Evolutionary conservation across 2,888 invertebrate genomes (phyloP), one percentile per base, ranked within the genome.

Genomic region (Drosophila imparisetae): DNA sequence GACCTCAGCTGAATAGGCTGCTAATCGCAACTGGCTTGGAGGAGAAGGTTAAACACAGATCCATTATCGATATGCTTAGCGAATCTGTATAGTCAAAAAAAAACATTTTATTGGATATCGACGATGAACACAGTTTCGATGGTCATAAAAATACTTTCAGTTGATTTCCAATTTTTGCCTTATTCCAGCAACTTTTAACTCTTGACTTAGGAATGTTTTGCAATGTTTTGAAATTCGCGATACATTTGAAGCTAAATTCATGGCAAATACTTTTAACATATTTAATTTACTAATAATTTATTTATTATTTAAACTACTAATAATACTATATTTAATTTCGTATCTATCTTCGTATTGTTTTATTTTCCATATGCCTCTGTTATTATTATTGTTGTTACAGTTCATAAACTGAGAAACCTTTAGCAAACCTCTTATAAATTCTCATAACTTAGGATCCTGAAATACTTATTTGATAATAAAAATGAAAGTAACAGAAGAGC

Each of bases 31-130:
- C 30, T 13, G 30, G 30, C 50, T 30, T 52, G 30, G n/a, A 18
- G 24, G 11, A 36, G 36, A 32, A 36, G 27, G 30, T 45, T 36
- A 30, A 30, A 32, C 49, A 40, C 48, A 54, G 30, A 54, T 60
- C 24, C 32, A 40, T 50, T 45, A 24, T 45, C 21, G 42, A 21
- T 10, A 29, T 21, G 8, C 2, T 54, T n/a, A 38, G 27, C 27
- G 36, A 38, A 13, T 32, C 10, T 32, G 32, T 10, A 0, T 10
- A 30, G 30, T 30, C 10, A 10, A 3, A 30, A 30, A 10, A 30
- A 30, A 30, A 30, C 30, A 30, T 30, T 30, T 30, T 8, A 30
- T 30, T 30, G 8, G 30, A 30, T 30, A 2, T 30, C 30, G 30
- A 30, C 30, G 8, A 30, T 8, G 8, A 8, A 30, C 30, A 30